These are phyloP conservation scores for Aphelenchoides fujianensis DNA, from an alignment of 1,140 invertebrate species.

Conservation along the genomic window DNA sequence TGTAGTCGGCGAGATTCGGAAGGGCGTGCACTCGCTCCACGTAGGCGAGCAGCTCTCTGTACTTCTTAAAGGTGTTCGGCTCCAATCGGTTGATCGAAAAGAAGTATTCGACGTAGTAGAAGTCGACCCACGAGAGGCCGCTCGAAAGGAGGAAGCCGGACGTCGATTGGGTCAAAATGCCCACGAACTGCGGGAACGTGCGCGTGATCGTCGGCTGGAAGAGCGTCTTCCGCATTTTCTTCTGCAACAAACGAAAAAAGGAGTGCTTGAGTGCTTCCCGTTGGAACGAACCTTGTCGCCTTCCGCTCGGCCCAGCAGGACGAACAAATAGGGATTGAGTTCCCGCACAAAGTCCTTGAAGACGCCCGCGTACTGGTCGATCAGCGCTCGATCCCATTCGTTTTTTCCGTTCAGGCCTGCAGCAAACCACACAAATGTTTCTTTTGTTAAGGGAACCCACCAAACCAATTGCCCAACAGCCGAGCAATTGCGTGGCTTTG, in stretches of 20 bases:
- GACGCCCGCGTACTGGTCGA: constrained; percentile 13
- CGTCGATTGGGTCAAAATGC: constrained; percentile 10
- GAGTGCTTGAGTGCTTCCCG: not conserved
- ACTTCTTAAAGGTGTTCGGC: constrained; percentile 18
- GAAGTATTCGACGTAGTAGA: constrained; percentile 19
- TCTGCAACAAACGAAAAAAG: not conserved
- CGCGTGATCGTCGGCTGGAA: constrained; percentile 12
- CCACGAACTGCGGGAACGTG: not conserved
- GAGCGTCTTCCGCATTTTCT: constrained; percentile 13
- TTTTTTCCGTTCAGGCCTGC: constrained; percentile 19
- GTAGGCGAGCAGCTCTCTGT: constrained; percentile 1
- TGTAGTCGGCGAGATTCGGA: constrained; percentile 11
- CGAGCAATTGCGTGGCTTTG: constrained; percentile 14
- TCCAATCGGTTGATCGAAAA: constrained; percentile 5
- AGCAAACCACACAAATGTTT: constrained; percentile 16
- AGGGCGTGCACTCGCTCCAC: constrained; percentile 5
- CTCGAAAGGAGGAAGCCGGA: constrained; percentile 15
- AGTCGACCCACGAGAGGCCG: constrained; percentile 17
- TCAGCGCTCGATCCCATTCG: constrained; percentile 8
- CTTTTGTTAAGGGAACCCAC: too few species aligned
- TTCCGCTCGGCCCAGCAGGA: constrained; percentile 16
- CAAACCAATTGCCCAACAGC: constrained; percentile 8
- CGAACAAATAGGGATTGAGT: constrained; percentile 20
- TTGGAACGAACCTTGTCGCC: constrained; percentile 7
- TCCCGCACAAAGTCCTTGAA: constrained; percentile 12